Percentiles rank a stretch among this genome's conserved stretches.
These are phyloP conservation scores for Nyctalus aviator DNA, from an alignment of 2,797 vertebrate species.

Conservation along the genomic window DNA sequence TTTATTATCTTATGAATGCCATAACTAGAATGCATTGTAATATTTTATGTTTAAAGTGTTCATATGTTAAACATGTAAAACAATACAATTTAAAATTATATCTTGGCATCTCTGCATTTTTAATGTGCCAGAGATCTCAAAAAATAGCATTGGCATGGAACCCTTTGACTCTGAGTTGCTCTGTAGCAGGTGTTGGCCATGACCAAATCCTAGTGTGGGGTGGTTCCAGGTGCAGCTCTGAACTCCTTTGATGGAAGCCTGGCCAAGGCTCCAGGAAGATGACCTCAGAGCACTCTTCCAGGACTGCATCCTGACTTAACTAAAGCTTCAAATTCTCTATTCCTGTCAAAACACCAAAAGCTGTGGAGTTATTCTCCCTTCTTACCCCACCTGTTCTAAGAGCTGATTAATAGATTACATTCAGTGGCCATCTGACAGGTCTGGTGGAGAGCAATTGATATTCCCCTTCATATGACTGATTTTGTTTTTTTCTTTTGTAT, in stretches of 20 bases:
- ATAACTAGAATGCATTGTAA: neutral
- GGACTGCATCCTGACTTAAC: neutral
- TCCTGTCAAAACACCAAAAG: neutral
- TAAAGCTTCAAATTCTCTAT: neutral
- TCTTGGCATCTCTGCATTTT: constrained; percentile 47
- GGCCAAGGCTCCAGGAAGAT: neutral
- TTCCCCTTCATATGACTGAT: neutral
- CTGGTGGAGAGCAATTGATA: neutral
- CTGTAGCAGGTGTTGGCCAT: neutral
- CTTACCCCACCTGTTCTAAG: neutral
- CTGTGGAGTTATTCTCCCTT: neutral
- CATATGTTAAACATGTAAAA: constrained; percentile 11
- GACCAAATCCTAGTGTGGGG: neutral
- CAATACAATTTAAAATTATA: neutral
- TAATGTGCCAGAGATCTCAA: neutral
- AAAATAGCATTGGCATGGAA: constrained; percentile 9
- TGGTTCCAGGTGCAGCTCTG: neutral
- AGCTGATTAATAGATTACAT: neutral
- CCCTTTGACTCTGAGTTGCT: neutral
- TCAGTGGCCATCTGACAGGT: neutral
- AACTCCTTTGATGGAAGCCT: neutral
- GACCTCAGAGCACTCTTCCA: neutral
- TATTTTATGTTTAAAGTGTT: neutral
- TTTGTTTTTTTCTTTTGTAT: neutral
- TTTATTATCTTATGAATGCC: neutral